Conservation (phyloP, 53 echinoderm and acorn worm species). For the Astropecten irregularis region DNA sequence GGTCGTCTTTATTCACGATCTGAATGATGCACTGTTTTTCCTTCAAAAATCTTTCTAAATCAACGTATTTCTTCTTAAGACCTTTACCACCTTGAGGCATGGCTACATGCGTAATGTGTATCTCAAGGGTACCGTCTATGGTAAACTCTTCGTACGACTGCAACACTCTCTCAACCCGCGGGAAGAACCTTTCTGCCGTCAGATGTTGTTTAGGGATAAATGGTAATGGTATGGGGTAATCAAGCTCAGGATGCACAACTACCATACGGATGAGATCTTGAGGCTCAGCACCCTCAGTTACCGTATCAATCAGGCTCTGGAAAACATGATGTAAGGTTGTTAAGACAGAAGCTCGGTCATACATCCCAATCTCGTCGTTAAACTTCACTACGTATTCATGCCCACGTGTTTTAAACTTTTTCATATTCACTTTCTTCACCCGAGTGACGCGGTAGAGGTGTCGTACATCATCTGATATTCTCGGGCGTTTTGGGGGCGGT, state of each 20-base stretch:
- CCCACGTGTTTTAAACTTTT: neutral
- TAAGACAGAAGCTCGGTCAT: neutral
- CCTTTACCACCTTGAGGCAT: constrained; percentile 16
- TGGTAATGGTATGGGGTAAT: neutral
- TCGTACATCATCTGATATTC: neutral
- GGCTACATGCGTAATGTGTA: constrained; percentile 20
- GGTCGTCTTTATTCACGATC: constrained; percentile 46
- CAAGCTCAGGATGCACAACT: constrained; percentile 7
- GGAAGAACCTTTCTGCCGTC: constrained; percentile 18
- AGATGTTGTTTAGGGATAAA: constrained; percentile 5
- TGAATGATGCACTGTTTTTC: constrained; percentile 40
- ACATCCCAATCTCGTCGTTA: neutral
- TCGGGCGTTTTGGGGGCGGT: neutral
- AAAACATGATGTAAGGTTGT: constrained; percentile 11
- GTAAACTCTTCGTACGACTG: constrained; percentile 21
- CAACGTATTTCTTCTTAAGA: constrained; percentile 1
- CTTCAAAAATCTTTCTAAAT: constrained; percentile 10
- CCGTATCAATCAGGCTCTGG: constrained; percentile 1
- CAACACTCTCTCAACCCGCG: neutral
- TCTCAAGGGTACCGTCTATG: neutral
- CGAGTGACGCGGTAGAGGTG: neutral
- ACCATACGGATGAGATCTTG: constrained; percentile 35
- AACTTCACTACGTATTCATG: neutral
- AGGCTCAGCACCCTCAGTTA: constrained; percentile 18
- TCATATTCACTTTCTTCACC: constrained; percentile 8